Conservation (phyloP, 2,797 vertebrate genomes). For the Scolopax bukidnonensis region DNA sequence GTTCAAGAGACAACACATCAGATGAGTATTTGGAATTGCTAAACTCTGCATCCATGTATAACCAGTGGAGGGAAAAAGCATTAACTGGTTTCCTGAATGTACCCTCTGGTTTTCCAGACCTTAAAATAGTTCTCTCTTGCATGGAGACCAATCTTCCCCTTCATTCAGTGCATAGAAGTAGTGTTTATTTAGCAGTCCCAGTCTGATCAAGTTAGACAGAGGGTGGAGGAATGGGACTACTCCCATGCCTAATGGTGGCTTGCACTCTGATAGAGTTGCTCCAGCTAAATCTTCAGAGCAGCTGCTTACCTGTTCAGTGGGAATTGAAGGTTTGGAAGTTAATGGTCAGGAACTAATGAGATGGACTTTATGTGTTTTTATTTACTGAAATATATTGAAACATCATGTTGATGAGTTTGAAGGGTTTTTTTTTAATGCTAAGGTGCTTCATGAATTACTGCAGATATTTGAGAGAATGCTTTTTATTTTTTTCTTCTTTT, state of each 20-base stretch:
- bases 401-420: not conserved
- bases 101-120: not conserved
- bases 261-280: not conserved
- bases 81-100: not conserved
- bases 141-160: not conserved
- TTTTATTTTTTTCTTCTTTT: not conserved
- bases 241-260: not conserved
- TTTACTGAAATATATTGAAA: conserved; percentile 7
- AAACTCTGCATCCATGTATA: not conserved
- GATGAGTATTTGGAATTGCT: not conserved
- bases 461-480: fast-evolving
- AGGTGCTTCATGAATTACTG: not conserved
- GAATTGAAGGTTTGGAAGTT: not conserved
- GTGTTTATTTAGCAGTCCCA: not conserved
- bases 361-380: not conserved
- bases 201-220: not conserved
- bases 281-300: not conserved
- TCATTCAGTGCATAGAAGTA: not conserved
- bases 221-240: not conserved
- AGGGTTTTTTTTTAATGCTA: not conserved
- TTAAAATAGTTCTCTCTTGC: not conserved
- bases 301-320: not conserved
- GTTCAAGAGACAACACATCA: not conserved
- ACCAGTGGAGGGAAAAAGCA: not conserved
- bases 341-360: not conserved